Conservation (phyloP, 2,113 vertebrate genomes). For the mouse (Mus musculus) region DNA sequence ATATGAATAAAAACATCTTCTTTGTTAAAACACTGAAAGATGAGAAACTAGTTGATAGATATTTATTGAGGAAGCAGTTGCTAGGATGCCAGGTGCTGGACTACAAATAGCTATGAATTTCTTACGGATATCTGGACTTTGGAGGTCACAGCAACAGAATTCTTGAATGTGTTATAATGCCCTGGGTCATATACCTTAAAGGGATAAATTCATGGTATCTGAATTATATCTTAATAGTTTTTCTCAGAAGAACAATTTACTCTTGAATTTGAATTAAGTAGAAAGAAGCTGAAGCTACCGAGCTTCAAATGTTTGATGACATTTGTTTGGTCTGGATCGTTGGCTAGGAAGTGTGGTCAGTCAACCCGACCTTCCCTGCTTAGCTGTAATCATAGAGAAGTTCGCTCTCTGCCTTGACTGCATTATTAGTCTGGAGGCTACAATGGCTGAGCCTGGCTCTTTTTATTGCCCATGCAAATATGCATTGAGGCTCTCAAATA, state of each 20-base stretch:
- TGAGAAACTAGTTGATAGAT: neutral
- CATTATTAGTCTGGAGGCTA: neutral
- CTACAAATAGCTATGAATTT: neutral
- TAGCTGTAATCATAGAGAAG: neutral
- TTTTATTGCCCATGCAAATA: conserved; percentile 65
- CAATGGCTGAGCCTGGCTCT: neutral
- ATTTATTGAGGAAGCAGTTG: neutral
- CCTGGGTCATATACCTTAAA: neutral
- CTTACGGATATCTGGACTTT: neutral
- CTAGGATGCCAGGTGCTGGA: neutral
- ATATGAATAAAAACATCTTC: neutral
- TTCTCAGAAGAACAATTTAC: neutral
- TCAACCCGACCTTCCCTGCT: neutral
- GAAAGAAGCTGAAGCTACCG: neutral
- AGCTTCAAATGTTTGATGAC: neutral
- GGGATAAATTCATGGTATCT: neutral
- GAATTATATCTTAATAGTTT: neutral
- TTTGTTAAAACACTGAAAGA: neutral
- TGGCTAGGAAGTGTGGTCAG: neutral
- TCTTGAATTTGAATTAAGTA: neutral
- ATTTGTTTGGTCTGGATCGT: neutral
- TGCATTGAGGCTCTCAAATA: conserved; percentile 56
- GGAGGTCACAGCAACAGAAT: neutral
- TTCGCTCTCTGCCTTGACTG: neutral
- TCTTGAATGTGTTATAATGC: neutral